Evolutionary conservation across 2,113 vertebrate species (phyloP).

Genomic region (Sardina pilchardus): DNA sequence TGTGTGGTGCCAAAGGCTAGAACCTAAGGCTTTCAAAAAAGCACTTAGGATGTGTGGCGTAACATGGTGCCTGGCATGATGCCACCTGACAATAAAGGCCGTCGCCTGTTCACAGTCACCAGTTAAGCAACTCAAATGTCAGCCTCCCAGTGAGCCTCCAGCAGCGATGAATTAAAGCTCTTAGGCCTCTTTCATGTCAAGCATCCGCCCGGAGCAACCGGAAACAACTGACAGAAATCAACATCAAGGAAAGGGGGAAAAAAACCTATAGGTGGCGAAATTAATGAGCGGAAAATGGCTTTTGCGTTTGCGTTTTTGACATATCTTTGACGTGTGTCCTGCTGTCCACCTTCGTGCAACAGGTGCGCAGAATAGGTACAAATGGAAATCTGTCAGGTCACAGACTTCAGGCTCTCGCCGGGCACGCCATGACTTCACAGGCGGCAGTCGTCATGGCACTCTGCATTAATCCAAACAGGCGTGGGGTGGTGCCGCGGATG

Average conservation of each 20-base stretch:
- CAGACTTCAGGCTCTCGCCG: background rate
- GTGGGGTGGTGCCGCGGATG: background rate
- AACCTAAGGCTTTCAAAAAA: background rate
- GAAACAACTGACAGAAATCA: background rate
- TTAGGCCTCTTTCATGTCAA: background rate
- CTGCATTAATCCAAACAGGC: slow-evolving; percentile 15
- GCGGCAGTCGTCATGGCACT: background rate
- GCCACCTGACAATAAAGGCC: background rate
- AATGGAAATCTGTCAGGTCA: background rate
- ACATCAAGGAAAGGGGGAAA: background rate
- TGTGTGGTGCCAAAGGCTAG: background rate
- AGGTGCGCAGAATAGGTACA: background rate
- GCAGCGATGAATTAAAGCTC: background rate
- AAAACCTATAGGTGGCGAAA: slow-evolving; percentile 10
- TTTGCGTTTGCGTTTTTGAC: background rate
- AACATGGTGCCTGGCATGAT: background rate
- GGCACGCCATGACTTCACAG: slow-evolving; percentile 17
- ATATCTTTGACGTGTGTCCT: background rate
- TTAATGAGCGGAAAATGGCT: slow-evolving; percentile 19
- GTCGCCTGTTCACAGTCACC: background rate
- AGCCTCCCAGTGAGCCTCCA: background rate
- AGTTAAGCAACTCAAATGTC: background rate
- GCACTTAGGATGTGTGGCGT: background rate
- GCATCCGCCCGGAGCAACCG: background rate
- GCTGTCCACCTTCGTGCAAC: background rate